These are phyloP conservation scores for Cetonia aurata DNA, from an alignment of 2,888 invertebrate species.

Conservation along the genomic window DNA sequence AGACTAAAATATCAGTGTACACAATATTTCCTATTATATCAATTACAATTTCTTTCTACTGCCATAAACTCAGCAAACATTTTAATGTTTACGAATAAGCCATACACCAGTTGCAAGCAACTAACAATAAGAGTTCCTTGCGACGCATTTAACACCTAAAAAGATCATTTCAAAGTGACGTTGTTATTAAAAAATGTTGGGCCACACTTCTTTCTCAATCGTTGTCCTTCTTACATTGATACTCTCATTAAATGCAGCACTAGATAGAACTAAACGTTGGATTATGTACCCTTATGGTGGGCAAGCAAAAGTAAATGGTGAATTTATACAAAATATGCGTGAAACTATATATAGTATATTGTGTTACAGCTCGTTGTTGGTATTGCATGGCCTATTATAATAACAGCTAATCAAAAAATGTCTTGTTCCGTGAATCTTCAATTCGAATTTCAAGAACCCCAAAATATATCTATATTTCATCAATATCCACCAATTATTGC, in stretches of 20 bases:
- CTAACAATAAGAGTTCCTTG: no score
- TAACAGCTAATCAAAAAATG: conserved; percentile 69
- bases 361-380: conserved; percentile 26
- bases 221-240: no score
- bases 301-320: conserved; percentile 26
- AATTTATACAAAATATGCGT: neutral
- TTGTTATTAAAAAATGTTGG: no score
- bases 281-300: conserved; percentile 39
- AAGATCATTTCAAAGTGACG: no score
- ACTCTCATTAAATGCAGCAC: neutral
- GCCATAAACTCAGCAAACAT: no score
- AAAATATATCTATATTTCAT: conserved; percentile 57
- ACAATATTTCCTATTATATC: no score
- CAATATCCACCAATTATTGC: conserved; percentile 58
- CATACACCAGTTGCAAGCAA: no score
- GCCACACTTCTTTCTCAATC: no score
- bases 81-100: no score
- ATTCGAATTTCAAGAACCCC: conserved; percentile 70
- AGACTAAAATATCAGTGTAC: no score
- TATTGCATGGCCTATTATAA: conserved; percentile 16
- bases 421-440: conserved; percentile 74
- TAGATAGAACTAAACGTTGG: conserved; percentile 36
- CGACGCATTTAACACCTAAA: no score
- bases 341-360: neutral
- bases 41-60: no score